Evolutionary conservation across 2,113 vertebrate genomes (phyloP).

Genomic region (Potamarius usumacintae): DNA sequence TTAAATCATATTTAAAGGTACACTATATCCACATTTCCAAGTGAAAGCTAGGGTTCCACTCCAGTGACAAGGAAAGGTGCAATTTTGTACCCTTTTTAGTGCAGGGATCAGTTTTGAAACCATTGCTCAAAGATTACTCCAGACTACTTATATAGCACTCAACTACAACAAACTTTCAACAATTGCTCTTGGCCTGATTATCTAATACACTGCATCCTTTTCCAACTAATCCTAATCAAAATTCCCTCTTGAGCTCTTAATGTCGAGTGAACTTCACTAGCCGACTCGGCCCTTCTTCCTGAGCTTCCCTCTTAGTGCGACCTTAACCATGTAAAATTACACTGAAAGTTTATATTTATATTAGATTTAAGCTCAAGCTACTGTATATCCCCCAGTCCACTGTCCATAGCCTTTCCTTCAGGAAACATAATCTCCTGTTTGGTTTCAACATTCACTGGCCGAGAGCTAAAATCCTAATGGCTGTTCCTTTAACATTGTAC

Average conservation of each 20-base stretch:
- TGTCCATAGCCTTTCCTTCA: background rate
- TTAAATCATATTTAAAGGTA: background rate
- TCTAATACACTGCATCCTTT: constrained; percentile 21
- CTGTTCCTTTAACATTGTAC: background rate
- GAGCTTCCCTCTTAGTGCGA: background rate
- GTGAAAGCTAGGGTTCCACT: background rate
- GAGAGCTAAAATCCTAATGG: background rate
- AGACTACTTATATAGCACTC: background rate
- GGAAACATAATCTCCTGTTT: background rate
- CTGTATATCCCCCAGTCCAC: constrained; percentile 8
- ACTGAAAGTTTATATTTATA: background rate
- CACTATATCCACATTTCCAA: background rate
- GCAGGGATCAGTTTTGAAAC: background rate
- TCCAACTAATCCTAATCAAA: constrained; percentile 16
- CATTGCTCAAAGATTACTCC: background rate
- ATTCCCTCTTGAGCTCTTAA: constrained; percentile 26
- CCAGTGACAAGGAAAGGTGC: background rate
- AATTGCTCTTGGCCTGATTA: constrained; percentile 29
- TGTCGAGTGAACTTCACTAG: constrained; percentile 12
- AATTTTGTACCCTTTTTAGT: background rate
- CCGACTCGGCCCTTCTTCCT: background rate
- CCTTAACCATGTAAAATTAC: constrained; percentile 19
- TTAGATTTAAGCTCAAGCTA: background rate
- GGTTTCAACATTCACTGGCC: background rate
- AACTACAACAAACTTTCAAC: constrained; percentile 1